These are phyloP conservation scores for Boleophthalmus pectinirostris DNA, from an alignment of 2,113 vertebrate species.

Conservation along the genomic window DNA sequence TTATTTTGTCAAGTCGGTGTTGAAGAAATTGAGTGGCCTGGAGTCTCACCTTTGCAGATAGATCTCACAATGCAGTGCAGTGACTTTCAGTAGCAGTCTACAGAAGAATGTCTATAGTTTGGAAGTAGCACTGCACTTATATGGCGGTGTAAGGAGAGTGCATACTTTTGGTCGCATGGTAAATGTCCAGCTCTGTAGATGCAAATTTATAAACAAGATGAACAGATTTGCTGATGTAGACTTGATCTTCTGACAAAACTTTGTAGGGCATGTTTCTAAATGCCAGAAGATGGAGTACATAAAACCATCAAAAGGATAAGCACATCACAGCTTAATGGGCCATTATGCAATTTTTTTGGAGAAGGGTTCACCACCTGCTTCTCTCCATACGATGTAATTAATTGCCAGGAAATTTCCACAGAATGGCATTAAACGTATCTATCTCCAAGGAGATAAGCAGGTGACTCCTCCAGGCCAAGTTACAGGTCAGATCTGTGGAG, in stretches of 20 bases:
- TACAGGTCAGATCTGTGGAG: neutral
- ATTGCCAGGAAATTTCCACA: neutral
- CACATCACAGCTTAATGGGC: no score
- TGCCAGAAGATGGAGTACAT: no score
- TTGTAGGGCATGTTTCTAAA: no score
- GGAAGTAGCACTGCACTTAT: neutral
- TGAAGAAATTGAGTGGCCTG: neutral
- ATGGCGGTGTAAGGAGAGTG: neutral
- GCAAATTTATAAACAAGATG: neutral
- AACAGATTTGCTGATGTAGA: neutral
- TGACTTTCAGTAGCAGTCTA: neutral
- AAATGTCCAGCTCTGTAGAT: neutral
- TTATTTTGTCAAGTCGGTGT: neutral
- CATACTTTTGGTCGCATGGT: neutral
- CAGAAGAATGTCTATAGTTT: neutral
- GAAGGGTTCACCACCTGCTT: no score
- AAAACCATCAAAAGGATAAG: no score
- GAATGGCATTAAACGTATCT: no score
- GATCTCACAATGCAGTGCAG: neutral
- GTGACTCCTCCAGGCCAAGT: neutral
- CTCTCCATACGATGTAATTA: neutral
- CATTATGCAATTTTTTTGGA: no score
- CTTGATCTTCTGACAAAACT: neutral
- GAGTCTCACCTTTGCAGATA: conserved; percentile 6
- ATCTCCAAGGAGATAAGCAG: no score